These are phyloP conservation scores for Taeniopygia guttata DNA, from an alignment of 2,797 vertebrate genomes.

Conservation along the genomic window DNA sequence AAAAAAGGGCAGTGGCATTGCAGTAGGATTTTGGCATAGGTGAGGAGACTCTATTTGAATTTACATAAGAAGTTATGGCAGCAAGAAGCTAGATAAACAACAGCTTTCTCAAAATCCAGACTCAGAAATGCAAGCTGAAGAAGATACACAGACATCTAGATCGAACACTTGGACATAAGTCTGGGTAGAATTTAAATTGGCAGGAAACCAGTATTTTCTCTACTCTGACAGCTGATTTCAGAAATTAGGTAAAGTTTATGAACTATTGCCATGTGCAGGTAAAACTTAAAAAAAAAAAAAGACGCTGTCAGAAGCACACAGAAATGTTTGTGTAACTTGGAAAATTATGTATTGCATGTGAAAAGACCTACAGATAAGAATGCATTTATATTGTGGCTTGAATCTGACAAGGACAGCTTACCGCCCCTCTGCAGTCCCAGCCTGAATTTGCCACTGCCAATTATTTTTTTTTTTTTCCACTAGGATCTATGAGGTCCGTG, in stretches of 20 bases:
- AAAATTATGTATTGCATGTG: not conserved
- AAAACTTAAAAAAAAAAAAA: not conserved
- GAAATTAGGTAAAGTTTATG: not conserved
- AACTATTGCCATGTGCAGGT: not conserved
- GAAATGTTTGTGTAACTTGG: not conserved
- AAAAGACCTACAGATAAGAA: not conserved
- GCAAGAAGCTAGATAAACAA: not conserved
- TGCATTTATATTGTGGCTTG: not conserved
- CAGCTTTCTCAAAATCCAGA: not conserved
- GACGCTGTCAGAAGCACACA: not conserved
- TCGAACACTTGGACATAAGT: rapidly evolving
- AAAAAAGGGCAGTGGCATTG: not conserved
- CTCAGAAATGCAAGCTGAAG: not conserved
- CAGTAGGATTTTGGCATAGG: not conserved
- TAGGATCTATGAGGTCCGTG: not conserved
- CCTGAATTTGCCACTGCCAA: not conserved
- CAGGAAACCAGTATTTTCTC: not conserved
- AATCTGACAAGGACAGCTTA: not conserved
- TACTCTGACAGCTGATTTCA: not conserved
- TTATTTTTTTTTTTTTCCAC: not conserved
- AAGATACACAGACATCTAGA: not conserved
- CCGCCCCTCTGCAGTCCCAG: not conserved
- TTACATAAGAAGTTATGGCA: not conserved
- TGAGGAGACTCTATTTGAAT: not conserved
- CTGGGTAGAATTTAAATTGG: not conserved